Evolutionary conservation across 2,113 vertebrate genomes (phyloP).

Genomic region (Alligator sinensis): DNA sequence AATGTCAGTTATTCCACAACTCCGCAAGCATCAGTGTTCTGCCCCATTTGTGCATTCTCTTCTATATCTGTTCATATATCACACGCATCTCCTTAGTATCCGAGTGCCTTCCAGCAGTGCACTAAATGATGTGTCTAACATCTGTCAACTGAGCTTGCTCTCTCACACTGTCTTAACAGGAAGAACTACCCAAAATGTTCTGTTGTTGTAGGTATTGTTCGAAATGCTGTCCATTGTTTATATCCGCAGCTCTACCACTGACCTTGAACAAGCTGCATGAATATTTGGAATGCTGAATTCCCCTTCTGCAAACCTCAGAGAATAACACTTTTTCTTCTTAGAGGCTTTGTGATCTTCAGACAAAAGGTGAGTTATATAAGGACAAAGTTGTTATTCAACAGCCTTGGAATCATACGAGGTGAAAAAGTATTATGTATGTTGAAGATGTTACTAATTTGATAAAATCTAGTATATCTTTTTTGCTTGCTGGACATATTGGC

Average conservation of each 20-base stretch:
- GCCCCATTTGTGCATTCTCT: not conserved
- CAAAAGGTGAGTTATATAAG: no score
- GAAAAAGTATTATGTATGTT: no score
- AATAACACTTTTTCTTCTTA: no score
- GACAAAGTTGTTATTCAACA: no score
- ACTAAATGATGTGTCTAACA: not conserved
- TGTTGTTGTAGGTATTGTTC: constrained; percentile 25
- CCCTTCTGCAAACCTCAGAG: no score
- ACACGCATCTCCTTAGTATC: not conserved
- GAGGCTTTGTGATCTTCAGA: no score
- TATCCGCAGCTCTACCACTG: not conserved
- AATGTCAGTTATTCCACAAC: not conserved
- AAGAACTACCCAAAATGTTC: not conserved
- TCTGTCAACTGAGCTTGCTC: not conserved
- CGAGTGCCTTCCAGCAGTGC: accelerated
- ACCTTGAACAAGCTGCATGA: no score
- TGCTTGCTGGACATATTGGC: no score
- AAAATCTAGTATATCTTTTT: no score
- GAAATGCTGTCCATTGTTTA: constrained; percentile 44
- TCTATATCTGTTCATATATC: not conserved
- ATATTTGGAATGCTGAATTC: no score
- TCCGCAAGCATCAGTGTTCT: not conserved
- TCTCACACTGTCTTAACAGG: not conserved
- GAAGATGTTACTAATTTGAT: no score
- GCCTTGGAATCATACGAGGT: no score